Evolutionary conservation across 2,888 invertebrate species (phyloP).

Genomic region (Leptothorax acervorum): DNA sequence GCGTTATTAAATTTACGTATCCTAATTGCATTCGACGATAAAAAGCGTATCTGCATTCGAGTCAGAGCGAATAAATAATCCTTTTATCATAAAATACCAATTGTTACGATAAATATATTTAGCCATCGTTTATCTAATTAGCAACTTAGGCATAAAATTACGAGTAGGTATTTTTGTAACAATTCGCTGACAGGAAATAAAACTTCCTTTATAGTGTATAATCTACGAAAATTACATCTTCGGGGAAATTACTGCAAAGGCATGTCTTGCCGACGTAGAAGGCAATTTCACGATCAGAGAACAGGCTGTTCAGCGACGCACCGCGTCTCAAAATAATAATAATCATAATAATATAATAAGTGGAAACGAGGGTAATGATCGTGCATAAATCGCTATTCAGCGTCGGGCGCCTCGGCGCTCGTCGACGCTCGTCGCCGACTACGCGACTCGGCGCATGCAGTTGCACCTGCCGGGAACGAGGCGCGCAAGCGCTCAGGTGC

Average conservation of each 20-base stretch:
- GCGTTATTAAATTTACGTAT: not conserved
- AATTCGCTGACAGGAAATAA: not conserved
- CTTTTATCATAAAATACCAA: not conserved
- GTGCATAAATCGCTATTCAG: constrained; percentile 2
- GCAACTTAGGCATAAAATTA: not conserved
- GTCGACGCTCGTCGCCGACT: constrained; percentile 48
- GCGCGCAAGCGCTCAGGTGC: constrained; percentile 82
- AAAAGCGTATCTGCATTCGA: not conserved
- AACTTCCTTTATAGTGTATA: not conserved
- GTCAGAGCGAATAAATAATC: not conserved
- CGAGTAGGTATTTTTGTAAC: not conserved
- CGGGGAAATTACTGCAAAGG: not conserved
- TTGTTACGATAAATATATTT: not conserved
- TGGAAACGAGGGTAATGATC: constrained; percentile 14
- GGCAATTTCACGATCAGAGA: constrained; percentile 2
- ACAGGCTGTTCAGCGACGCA: not conserved
- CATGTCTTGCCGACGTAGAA: not conserved
- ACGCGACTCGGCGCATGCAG: constrained; percentile 67
- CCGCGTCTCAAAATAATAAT: not conserved
- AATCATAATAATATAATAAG: constrained; percentile 24
- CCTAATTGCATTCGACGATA: not conserved
- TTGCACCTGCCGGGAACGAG: constrained; percentile 65
- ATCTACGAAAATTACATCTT: not conserved
- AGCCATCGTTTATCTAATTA: not conserved
- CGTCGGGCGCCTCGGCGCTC: constrained; percentile 33